phyloP scores from a whole-genome alignment of 1,140 invertebrate genomes.

The Philotrypesis tridentata region DNA sequence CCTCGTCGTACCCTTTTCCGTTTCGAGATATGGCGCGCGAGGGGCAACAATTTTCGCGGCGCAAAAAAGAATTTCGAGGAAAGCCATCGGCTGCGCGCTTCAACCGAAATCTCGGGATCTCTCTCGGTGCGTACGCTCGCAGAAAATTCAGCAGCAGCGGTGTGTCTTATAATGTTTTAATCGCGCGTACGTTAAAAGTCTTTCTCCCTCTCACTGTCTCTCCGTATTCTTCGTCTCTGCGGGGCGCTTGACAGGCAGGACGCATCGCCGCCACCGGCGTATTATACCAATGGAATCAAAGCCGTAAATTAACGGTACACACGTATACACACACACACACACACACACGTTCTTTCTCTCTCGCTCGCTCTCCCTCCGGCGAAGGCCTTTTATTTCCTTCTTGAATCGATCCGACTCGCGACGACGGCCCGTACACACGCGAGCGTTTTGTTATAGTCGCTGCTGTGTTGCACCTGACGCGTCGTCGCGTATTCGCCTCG shows the following conservation, averaged over 20 bases:
- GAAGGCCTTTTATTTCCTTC: slow-evolving; percentile 36
- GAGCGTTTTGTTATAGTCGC: neutral
- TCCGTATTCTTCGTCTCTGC: neutral
- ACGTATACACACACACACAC: neutral
- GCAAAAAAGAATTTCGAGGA: neutral
- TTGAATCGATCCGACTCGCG: slow-evolving; percentile 34
- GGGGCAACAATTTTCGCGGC: no score
- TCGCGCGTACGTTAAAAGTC: neutral
- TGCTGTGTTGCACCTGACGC: slow-evolving; percentile 11
- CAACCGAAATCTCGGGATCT: neutral
- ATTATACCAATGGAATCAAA: slow-evolving; percentile 39
- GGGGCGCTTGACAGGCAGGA: slow-evolving; percentile 43
- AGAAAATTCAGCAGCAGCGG: neutral
- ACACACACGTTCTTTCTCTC: no score
- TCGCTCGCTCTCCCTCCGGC: neutral
- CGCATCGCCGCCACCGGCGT: slow-evolving; percentile 34
- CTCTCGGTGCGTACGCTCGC: neutral
- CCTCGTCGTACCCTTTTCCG: no score
- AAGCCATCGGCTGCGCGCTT: neutral
- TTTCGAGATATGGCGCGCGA: no score
- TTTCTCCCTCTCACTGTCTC: neutral
- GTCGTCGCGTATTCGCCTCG: neutral
- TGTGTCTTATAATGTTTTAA: slow-evolving; percentile 29
- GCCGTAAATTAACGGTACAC: slow-evolving; percentile 47
- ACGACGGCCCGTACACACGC: neutral